Conservation (phyloP, 1,140 invertebrate species). For the Paraescarpia echinospica region DNA sequence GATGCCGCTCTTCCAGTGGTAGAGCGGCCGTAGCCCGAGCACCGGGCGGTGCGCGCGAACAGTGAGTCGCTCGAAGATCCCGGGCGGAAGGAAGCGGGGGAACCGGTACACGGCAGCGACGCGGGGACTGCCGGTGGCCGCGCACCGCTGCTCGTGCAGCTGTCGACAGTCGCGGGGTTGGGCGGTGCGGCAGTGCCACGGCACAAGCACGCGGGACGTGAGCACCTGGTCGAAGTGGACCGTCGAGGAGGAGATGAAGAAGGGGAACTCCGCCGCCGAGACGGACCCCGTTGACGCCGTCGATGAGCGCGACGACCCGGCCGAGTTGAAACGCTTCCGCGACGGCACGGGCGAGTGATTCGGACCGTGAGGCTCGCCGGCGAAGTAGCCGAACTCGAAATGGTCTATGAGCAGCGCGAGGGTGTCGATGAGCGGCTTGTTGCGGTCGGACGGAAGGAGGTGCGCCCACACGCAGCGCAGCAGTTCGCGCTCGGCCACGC, state of each 20-base stretch:
- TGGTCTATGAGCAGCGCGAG: constrained; percentile 39
- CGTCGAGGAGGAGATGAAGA: background rate
- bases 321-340: background rate
- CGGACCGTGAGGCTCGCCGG: constrained; percentile 11
- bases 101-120: constrained; percentile 38
- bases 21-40: constrained; percentile 38
- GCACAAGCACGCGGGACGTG: constrained; percentile 40
- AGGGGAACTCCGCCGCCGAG: background rate
- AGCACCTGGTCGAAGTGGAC: background rate
- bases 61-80: constrained; percentile 46
- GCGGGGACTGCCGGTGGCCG: constrained; percentile 26
- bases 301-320: background rate
- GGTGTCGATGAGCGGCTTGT: constrained; percentile 37
- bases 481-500: constrained; percentile 48
- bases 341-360: background rate
- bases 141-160: constrained; percentile 30
- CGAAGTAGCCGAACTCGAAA: constrained; percentile 47
- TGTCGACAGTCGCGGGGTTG: constrained; percentile 36
- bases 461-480: constrained; percentile 38
- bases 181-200: constrained; percentile 32
- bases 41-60: constrained; percentile 40
- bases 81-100: constrained; percentile 49
- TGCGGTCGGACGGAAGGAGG: constrained; percentile 40
- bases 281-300: background rate
- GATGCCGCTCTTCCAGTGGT: constrained; percentile 51